Base-by-base conservation (phyloP, 2,797 vertebrate species). In the Danio albolineatus region DNA sequence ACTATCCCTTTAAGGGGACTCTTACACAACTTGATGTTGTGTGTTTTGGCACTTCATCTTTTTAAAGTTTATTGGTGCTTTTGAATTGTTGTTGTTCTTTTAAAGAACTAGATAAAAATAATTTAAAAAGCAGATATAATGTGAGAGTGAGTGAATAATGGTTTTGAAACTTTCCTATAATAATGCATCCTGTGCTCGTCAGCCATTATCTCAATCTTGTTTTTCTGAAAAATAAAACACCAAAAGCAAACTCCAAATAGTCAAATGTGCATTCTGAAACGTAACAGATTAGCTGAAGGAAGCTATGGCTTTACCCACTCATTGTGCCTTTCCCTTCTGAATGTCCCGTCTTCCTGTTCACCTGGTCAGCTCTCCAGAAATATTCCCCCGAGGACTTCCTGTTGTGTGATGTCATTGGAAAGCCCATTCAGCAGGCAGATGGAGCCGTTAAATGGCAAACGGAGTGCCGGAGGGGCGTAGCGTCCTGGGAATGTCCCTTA, bases 391-490 rank as follows among this genome's bases (percentile, higher is more conserved):
- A 94, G 85, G 93, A 94, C 90, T 96, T 95, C 87, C 93, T 96
- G 82, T 87, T 96, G 87, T 96, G 95, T 90, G 95, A 96, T 89
- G 95, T 95, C 88, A 95, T 96, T 65, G 95, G 95, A 90, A 94
- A 94, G 86, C 87, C 92, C 92, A 76, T 93, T 91, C 90, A 91
- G 85, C 91, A 92, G 83, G 90, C 90, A 86, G 94, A 94, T 85
- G 93, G 94, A 82, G 87, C 90, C 66, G 85, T 93, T 87, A 91
- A 94, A 81, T 98, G 96, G 96, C 92, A 95, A 78, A 95, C 94
- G 13, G 96, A 97, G 88, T 95, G 96, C 84, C 93, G 96, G 86
- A 94, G 96, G 79, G 92, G 95, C 3, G 93, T 98, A 87, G 95
- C 95, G 60, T 93, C 95, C 48, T 91, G 93, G 78, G 97, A 98